Evolutionary conservation across 2,797 vertebrate genomes (phyloP), one percentile per base, ranked within the genome.

Genomic region (Xyrichtys novacula): DNA sequence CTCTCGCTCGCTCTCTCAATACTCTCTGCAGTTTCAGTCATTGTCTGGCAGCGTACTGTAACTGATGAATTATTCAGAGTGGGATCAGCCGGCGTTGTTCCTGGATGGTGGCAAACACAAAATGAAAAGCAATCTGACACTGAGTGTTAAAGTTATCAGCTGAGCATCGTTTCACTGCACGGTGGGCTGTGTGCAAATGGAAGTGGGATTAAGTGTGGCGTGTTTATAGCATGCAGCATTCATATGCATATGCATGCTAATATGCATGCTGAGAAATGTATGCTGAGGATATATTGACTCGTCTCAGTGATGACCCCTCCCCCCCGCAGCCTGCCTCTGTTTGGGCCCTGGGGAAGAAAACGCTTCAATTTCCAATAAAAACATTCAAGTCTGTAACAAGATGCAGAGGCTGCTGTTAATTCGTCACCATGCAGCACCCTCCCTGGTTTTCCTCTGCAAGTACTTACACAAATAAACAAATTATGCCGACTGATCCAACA

Each of bases 31-130:
- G 67, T 72, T 85, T 66, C 73, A 81, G 73, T 81, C 74, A 23
- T 50, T 83, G 71, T 78, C 70, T 84, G 78, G 64, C 79, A 76
- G 72, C 49, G 31, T 57, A 70, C 63, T 81, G 76, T 50, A 57
- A 68, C 74, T 67, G 42, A 85, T 91, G 89, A 90, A 90, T 92
- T 72, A 91, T 92, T 89, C 83, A 89, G 57, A 53, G 71, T 65
- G 28, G 50, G 59, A 32, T 49, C 14, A 54, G 55, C 47, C 65
- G 12, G 48, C 52, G 71, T 76, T 85, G 64, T 69, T 83, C 66
- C 79, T 81, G 58, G 72, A 74, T 29, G 58, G 25, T 47, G 65
- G 68, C 23, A 43, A 68, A 71, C 69, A 66, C 68, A 76, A 78
- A n/a, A 78, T 74, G 60, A 61, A 86, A 85, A 59, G 63, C 65